phyloP scores from a whole-genome alignment of 2,113 vertebrate species.

The Illadopsis cleaveri region DNA sequence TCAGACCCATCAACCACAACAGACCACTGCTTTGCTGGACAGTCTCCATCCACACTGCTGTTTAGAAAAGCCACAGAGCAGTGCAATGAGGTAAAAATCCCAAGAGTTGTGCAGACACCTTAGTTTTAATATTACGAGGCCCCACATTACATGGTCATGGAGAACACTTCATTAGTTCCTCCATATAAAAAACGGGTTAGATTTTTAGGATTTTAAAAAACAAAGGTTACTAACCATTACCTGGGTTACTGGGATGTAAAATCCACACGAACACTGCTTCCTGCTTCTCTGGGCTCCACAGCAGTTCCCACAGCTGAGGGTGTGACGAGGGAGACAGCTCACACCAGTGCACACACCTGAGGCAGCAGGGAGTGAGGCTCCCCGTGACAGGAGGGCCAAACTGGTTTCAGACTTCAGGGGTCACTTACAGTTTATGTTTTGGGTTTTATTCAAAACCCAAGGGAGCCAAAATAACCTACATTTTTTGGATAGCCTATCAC shows the following conservation, averaged over 20 bases:
- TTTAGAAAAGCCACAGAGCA: neutral
- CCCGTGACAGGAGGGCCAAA: neutral
- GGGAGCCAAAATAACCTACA: neutral
- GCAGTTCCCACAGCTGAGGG: neutral
- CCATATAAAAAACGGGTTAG: accelerated
- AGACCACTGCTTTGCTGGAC: neutral
- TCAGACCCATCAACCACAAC: neutral
- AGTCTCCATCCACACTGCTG: neutral
- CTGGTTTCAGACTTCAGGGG: neutral
- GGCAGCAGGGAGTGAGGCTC: neutral
- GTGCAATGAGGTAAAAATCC: neutral
- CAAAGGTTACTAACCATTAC: neutral
- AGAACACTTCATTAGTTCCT: neutral
- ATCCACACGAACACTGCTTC: neutral
- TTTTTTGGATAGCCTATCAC: neutral
- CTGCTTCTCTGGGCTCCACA: neutral
- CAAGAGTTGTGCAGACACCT: neutral
- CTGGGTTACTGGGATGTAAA: neutral
- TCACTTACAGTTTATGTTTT: neutral
- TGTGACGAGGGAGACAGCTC: accelerated
- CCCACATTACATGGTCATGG: accelerated
- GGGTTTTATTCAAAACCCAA: neutral
- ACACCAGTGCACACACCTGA: accelerated
- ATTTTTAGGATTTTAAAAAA: neutral
- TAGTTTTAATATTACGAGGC: neutral